Evolutionary conservation across 92 coral and sea anemone species (phyloP).

Genomic region (Phenganax stokvisi): DNA sequence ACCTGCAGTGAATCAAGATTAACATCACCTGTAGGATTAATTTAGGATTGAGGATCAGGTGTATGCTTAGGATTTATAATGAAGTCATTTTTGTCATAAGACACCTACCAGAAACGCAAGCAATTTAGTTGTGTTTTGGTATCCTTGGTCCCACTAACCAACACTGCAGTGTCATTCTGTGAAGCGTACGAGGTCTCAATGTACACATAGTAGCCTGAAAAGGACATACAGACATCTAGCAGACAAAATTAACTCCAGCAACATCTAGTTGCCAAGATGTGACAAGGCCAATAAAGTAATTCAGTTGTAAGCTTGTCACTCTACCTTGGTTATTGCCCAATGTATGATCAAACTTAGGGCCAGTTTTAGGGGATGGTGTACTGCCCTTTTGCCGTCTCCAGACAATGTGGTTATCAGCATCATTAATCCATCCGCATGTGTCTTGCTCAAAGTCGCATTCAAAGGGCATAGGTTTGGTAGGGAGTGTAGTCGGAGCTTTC

Average conservation of each 20-base stretch:
- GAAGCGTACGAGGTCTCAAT: conserved; percentile 79
- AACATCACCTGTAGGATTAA: no score
- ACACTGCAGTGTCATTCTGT: conserved; percentile 65
- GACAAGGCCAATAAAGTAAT: not conserved
- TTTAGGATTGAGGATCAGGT: no score
- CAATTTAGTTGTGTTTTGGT: conserved; percentile 62
- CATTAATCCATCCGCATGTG: conserved; percentile 77
- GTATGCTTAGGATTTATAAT: no score
- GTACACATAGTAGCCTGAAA: conserved; percentile 77
- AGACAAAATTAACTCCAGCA: not conserved
- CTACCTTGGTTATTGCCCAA: conserved; percentile 71
- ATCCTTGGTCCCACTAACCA: conserved; percentile 54
- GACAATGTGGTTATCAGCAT: conserved; percentile 69
- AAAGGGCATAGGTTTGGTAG: conserved; percentile 67
- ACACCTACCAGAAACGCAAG: conserved; percentile 63
- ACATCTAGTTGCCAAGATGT: not conserved
- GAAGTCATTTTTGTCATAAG: no score
- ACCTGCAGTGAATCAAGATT: conserved; percentile 2
- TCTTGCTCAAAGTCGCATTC: conserved; percentile 81
- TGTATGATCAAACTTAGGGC: conserved; percentile 83
- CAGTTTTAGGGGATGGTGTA: conserved; percentile 63
- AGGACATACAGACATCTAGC: not conserved
- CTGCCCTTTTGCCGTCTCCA: conserved; percentile 60
- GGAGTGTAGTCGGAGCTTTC: conserved; percentile 73
- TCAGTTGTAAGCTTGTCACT: not conserved